Percentiles rank a stretch among this genome's conserved stretches.
phyloP scores from a whole-genome alignment of 2,888 invertebrate species.

The Sarcophaga carnaria region DNA sequence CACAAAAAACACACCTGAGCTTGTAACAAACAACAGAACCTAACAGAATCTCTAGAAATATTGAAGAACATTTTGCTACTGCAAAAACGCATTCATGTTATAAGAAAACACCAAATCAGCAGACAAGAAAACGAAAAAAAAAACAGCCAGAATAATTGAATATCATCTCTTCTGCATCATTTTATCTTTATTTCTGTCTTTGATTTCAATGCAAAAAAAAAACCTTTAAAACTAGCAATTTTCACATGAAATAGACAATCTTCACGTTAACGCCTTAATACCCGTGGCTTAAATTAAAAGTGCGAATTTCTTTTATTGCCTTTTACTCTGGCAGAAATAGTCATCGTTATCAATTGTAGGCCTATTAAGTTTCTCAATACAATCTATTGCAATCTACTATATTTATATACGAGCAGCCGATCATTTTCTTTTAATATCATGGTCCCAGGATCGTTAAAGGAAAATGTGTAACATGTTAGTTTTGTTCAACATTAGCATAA shows the following conservation, averaged over 20 bases:
- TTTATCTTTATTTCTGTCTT: background rate
- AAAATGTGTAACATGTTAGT: conserved; percentile 79
- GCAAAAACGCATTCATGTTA: conserved; percentile 68
- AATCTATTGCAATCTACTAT: conserved; percentile 29
- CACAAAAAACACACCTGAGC: too few relatives aligned
- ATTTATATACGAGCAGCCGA: conserved; percentile 27
- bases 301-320: background rate
- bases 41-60: background rate
- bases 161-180: conserved; percentile 41
- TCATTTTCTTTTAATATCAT: conserved; percentile 52
- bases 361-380: conserved; percentile 60
- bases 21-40: too few relatives aligned
- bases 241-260: conserved; percentile 30
- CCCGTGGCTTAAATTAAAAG: conserved; percentile 7
- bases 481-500: conserved; percentile 80
- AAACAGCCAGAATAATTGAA: background rate
- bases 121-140: background rate
- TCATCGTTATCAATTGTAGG: conserved; percentile 56
- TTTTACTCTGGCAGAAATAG: conserved; percentile 24
- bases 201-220: conserved; percentile 6
- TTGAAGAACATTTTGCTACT: conserved; percentile 72
- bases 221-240: background rate
- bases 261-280: conserved; percentile 77
- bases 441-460: conserved; percentile 41
- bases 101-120: background rate